phyloP scores from a whole-genome alignment of 2,113 vertebrate genomes.

The Megaleporinus macrocephalus region DNA sequence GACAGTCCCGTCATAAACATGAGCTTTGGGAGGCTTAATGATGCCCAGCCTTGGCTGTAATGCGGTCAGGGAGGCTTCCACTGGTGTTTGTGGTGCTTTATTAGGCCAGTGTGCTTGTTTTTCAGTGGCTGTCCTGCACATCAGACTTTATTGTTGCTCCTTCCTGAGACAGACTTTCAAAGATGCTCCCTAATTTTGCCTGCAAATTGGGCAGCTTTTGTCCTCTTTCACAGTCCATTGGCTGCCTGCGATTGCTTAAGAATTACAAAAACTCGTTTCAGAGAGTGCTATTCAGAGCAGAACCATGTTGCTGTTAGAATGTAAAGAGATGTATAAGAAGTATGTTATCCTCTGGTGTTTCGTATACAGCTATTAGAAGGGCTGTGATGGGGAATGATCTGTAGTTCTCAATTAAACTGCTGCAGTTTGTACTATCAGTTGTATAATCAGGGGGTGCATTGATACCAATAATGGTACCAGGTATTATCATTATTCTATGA shows the following conservation, averaged over 20 bases:
- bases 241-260: background rate
- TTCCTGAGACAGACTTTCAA: background rate
- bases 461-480: too few species aligned
- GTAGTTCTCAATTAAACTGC: background rate
- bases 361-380: background rate
- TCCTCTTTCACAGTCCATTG: background rate
- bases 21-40: constrained; percentile 25
- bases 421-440: background rate
- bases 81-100: background rate
- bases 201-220: constrained; percentile 32
- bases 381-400: background rate
- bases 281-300: background rate
- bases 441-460: too few species aligned
- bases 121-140: background rate
- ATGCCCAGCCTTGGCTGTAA: background rate
- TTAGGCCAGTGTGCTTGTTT: background rate
- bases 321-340: background rate
- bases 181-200: background rate
- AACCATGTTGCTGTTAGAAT: background rate
- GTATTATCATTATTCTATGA: too few species aligned
- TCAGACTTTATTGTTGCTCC: background rate
- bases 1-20: background rate
- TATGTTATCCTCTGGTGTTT: background rate
- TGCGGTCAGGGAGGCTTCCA: constrained; percentile 3
- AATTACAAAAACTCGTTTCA: background rate